Percentiles rank a stretch among this genome's conserved stretches.
phyloP scores from a whole-genome alignment of 1,140 invertebrate genomes.

The Tetramorium alpestre region DNA sequence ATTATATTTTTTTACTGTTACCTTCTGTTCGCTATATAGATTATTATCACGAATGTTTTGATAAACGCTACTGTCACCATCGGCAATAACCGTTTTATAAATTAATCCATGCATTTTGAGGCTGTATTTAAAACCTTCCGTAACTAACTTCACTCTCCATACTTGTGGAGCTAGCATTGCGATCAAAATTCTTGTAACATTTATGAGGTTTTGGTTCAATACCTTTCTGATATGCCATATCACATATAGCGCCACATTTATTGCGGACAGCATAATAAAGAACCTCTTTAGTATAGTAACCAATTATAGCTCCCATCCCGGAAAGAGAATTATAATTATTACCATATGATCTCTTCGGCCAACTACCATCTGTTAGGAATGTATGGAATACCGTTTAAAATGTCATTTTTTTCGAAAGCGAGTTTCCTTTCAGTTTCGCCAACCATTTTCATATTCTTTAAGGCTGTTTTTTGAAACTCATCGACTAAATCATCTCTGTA shows the following conservation, averaged over 20 bases:
- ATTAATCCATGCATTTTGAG: background rate
- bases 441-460: background rate
- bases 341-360: background rate
- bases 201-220: no score
- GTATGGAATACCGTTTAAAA: background rate
- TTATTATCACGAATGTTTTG: background rate
- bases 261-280: background rate
- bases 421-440: background rate
- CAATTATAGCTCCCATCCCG: background rate
- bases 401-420: background rate
- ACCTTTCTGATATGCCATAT: no score
- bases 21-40: background rate
- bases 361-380: background rate
- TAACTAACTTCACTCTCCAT: background rate
- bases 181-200: no score
- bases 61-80: background rate
- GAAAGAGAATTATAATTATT: background rate
- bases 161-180: no score
- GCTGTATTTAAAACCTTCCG: background rate
- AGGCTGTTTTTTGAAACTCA: background rate
- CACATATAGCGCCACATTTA: background rate
- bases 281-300: background rate
- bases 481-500: background rate
- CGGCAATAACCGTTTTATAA: background rate
- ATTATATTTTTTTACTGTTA: background rate